phyloP scores from a whole-genome alignment of 2,113 vertebrate species.

The Acanthochromis polyacanthus region DNA sequence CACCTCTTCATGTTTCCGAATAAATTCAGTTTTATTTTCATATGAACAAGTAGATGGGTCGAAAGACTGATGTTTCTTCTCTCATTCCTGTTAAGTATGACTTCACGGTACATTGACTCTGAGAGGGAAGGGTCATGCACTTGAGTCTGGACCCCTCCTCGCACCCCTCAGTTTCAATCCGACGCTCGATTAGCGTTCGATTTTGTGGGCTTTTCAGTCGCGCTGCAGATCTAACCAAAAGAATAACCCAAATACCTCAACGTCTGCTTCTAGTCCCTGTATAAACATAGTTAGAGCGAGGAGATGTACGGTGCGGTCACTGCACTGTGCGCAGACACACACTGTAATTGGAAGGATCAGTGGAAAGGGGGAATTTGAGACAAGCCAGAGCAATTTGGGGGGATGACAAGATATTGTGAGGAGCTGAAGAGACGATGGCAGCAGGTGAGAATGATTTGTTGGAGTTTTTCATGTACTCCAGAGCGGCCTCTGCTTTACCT shows the following conservation, averaged over 20 bases:
- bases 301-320: conserved; percentile 70
- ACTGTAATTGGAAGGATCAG: conserved; percentile 74
- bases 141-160: conserved; percentile 27
- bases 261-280: conserved; percentile 74
- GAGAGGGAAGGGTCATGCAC: conserved; percentile 61
- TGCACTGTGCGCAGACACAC: conserved; percentile 48
- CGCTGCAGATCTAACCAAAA: conserved; percentile 65
- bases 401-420: conserved; percentile 76
- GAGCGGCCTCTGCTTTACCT: conserved; percentile 21
- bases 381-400: conserved; percentile 67
- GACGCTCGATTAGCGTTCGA: conserved; percentile 73
- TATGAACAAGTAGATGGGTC: conserved; percentile 26
- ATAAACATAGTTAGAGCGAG: conserved; percentile 75
- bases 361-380: conserved; percentile 76
- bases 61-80: conserved; percentile 27
- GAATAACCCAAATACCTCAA: conserved; percentile 80
- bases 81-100: conserved; percentile 44
- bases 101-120: conserved; percentile 60
- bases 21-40: conserved; percentile 51
- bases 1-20: conserved; percentile 38
- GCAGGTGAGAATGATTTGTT: conserved; percentile 76
- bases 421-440: conserved; percentile 51
- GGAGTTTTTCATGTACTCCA: conserved; percentile 16
- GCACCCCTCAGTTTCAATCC: conserved; percentile 51
- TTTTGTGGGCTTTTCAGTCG: conserved; percentile 73